A percentile compares a stretch with the other conserved stretches of the same genome.
These are phyloP conservation scores for Aphyosemion australe DNA, from an alignment of 2,113 vertebrate species.

Conservation along the genomic window DNA sequence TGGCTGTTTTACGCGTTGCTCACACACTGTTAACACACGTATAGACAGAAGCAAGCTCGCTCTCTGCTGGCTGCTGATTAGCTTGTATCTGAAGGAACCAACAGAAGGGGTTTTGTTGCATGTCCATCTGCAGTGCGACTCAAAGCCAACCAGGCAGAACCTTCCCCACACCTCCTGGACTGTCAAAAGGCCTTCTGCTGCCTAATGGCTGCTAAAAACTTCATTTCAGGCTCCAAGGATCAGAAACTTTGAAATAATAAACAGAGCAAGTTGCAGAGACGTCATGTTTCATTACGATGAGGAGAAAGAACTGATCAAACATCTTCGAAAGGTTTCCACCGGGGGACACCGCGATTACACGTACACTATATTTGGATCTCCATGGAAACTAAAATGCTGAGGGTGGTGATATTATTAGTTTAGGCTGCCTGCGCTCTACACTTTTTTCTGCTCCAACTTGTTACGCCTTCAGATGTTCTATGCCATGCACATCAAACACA, in stretches of 20 bases:
- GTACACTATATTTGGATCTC: conserved; percentile 54
- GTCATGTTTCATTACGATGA: conserved; percentile 23
- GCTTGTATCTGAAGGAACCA: conserved; percentile 10
- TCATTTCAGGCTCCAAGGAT: conserved; percentile 4
- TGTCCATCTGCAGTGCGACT: conserved; percentile 63
- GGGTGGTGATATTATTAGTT: conserved; percentile 63
- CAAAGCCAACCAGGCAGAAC: conserved; percentile 46
- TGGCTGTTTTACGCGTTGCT: conserved; percentile 6
- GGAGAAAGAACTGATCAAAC: conserved; percentile 29
- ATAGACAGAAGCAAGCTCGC: conserved; percentile 12
- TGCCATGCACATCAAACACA: conserved; percentile 24
- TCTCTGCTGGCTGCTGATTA: conserved; percentile 50
- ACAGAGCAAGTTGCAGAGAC: neutral
- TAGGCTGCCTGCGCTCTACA: conserved; percentile 34
- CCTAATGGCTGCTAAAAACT: neutral
- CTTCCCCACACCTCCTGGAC: conserved; percentile 39
- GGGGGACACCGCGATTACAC: conserved; percentile 37
- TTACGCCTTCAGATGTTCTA: conserved; percentile 59
- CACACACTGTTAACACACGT: conserved; percentile 6
- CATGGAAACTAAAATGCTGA: conserved; percentile 64
- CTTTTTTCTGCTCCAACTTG: conserved; percentile 48
- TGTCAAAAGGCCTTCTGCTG: conserved; percentile 35
- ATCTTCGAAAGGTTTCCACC: conserved; percentile 22
- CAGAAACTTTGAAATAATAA: neutral
- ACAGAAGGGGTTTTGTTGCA: conserved; percentile 39